phyloP scores from a whole-genome alignment of 2,113 vertebrate genomes.

The Limnothrissa miodon region DNA sequence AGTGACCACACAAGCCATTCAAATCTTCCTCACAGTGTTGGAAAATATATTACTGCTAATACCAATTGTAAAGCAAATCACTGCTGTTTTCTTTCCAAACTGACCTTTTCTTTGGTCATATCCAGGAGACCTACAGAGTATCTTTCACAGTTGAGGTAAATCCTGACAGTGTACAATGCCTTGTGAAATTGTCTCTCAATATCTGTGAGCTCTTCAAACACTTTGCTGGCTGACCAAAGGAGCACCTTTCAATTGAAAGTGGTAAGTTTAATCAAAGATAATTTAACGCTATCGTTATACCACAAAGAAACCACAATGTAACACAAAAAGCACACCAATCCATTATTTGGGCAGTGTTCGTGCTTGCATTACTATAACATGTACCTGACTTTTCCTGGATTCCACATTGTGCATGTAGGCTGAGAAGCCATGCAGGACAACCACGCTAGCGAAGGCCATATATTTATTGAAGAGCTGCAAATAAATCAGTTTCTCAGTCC shows the following conservation, averaged over 20 bases:
- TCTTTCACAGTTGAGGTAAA: slow-evolving; percentile 77
- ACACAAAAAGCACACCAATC: too few relatives aligned
- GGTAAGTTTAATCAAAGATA: background rate
- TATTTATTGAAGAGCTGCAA: slow-evolving; percentile 79
- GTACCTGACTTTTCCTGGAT: slow-evolving; percentile 79
- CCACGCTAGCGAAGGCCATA: slow-evolving; percentile 69
- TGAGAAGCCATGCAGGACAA: slow-evolving; percentile 62
- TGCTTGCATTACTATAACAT: background rate
- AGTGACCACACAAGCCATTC: background rate
- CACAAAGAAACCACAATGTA: too few relatives aligned
- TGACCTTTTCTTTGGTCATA: slow-evolving; percentile 84
- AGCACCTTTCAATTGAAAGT: slow-evolving; percentile 62
- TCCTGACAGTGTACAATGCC: slow-evolving; percentile 77
- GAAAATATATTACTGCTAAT: background rate
- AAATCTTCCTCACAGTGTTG: background rate
- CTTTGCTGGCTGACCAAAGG: slow-evolving; percentile 81
- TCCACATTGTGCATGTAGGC: slow-evolving; percentile 73
- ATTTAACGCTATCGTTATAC: too few relatives aligned
- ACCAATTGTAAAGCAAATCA: background rate
- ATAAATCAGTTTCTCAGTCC: background rate
- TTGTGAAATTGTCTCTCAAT: slow-evolving; percentile 85
- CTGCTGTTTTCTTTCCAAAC: background rate
- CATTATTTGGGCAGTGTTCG: too few relatives aligned
- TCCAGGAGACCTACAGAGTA: slow-evolving; percentile 81
- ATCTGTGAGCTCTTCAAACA: slow-evolving; percentile 83